phyloP scores from a whole-genome alignment of 2,797 vertebrate genomes.

The Cyclopterus lumpus region DNA sequence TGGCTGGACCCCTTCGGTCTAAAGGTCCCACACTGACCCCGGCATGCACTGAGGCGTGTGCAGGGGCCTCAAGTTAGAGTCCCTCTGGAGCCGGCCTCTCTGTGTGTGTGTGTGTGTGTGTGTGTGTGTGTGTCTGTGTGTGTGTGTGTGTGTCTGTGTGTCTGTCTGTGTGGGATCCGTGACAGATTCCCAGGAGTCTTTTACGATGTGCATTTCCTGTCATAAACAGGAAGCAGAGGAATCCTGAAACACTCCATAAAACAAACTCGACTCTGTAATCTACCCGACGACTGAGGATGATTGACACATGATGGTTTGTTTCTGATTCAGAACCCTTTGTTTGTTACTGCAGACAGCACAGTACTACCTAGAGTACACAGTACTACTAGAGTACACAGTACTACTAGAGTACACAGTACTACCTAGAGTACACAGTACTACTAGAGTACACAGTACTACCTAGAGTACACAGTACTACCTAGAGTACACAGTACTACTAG shows the following conservation, averaged over 20 bases:
- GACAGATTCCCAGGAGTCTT: slow-evolving; percentile 67
- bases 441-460: too few relatives aligned
- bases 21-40: slow-evolving; percentile 62
- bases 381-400: too few relatives aligned
- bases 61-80: slow-evolving; percentile 57
- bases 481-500: too few relatives aligned
- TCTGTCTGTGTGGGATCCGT: slow-evolving; percentile 41
- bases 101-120: slow-evolving; percentile 17
- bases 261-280: slow-evolving; percentile 58
- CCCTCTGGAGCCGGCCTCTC: slow-evolving; percentile 57
- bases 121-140: slow-evolving; percentile 36
- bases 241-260: slow-evolving; percentile 75
- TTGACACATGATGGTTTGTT: not conserved
- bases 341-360: not conserved
- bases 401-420: too few relatives aligned
- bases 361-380: not conserved
- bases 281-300: not conserved
- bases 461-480: too few relatives aligned
- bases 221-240: slow-evolving; percentile 78
- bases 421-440: too few relatives aligned
- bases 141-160: slow-evolving; percentile 43
- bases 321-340: not conserved
- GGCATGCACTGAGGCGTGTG: slow-evolving; percentile 68
- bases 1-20: slow-evolving; percentile 42
- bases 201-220: slow-evolving; percentile 83